Evolutionary conservation across 1,140 invertebrate species (phyloP).

Genomic region (Bombyx mandarina): DNA sequence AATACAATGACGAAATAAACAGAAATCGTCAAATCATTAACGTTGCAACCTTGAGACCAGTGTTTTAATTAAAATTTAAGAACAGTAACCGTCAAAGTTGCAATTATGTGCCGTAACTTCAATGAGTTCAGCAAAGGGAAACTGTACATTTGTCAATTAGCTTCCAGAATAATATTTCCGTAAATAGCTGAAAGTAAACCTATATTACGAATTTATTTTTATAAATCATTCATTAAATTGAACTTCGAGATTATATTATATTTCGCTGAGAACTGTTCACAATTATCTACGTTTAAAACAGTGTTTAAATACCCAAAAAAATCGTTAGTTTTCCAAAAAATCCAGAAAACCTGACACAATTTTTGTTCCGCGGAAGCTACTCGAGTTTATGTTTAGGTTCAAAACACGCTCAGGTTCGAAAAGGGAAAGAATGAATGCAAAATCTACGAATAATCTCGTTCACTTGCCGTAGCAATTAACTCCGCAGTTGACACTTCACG

Average conservation of each 20-base stretch:
- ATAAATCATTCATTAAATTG: no score
- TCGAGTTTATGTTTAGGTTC: neutral
- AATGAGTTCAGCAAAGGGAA: no score
- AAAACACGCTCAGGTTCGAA: neutral
- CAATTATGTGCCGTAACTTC: no score
- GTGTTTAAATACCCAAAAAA: no score
- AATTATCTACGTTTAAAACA: no score
- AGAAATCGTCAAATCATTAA: slow-evolving; percentile 54
- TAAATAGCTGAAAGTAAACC: no score
- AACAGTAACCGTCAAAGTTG: slow-evolving; percentile 18
- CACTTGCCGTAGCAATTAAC: slow-evolving; percentile 29
- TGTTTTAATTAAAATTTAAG: slow-evolving; percentile 58
- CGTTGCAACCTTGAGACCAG: slow-evolving; percentile 44
- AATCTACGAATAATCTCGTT: neutral
- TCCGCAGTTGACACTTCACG: slow-evolving; percentile 46
- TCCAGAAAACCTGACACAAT: slow-evolving; percentile 26
- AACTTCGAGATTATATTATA: no score
- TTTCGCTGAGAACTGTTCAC: no score
- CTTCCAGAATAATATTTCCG: no score
- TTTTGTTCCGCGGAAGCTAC: neutral
- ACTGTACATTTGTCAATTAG: no score
- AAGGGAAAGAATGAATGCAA: neutral
- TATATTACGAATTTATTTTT: no score
- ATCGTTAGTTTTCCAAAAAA: no score
- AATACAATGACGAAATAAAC: slow-evolving; percentile 33